phyloP scores from a whole-genome alignment of 2,797 vertebrate genomes.

The Cyprinella venusta region DNA sequence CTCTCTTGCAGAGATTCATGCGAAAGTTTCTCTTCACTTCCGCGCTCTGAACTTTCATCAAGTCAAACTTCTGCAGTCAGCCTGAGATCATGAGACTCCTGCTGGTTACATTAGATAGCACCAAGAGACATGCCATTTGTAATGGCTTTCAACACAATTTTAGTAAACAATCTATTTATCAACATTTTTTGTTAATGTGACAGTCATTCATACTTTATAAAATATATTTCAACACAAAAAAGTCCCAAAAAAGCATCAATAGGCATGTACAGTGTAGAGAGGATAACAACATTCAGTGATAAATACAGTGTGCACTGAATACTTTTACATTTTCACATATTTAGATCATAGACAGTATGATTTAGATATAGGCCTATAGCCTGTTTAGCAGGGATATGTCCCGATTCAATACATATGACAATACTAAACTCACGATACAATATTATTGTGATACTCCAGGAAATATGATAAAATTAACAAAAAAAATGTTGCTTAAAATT shows the following conservation, averaged over 20 bases:
- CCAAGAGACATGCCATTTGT: neutral
- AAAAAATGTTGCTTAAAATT: too few species aligned
- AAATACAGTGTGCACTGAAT: too few species aligned
- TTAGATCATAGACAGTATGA: too few species aligned
- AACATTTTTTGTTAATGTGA: neutral
- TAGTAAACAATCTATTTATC: neutral
- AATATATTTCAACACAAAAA: neutral
- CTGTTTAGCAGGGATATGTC: too few species aligned
- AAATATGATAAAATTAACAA: too few species aligned
- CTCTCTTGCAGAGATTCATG: conserved; percentile 12
- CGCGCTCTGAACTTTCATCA: conserved; percentile 53
- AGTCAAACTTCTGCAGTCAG: conserved; percentile 41
- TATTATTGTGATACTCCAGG: too few species aligned
- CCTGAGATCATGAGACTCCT: conserved; percentile 74
- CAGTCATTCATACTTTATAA: neutral
- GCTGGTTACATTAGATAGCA: conserved; percentile 67
- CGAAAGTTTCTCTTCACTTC: conserved; percentile 70
- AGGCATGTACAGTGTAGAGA: neutral
- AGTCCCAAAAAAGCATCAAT: neutral
- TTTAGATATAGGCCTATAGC: too few species aligned
- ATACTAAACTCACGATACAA: too few species aligned
- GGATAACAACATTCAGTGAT: neutral
- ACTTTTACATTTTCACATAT: neutral
- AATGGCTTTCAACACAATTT: neutral
- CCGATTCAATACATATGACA: too few species aligned